These are phyloP conservation scores for Sander lucioperca DNA, from an alignment of 2,113 vertebrate genomes.

Conservation along the genomic window DNA sequence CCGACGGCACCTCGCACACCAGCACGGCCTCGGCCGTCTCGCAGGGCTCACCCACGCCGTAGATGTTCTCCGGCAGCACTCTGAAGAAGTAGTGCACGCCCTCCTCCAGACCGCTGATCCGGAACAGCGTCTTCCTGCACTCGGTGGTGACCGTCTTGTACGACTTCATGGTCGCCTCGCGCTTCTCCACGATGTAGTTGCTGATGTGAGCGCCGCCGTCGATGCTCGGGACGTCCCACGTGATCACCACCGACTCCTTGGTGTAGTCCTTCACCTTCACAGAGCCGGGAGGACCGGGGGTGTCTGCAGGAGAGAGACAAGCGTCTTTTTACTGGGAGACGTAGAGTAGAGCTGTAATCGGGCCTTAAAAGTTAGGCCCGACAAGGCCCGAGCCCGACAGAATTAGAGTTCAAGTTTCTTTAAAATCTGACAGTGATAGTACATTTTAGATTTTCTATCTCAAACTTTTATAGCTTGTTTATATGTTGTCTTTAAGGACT, in stretches of 20 bases:
- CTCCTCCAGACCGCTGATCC: constrained; percentile 92
- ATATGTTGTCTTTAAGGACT: too few species aligned
- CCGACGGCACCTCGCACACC: constrained; percentile 93
- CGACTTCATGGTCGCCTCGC: constrained; percentile 97
- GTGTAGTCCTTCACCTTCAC: constrained; percentile 96
- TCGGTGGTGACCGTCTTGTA: constrained; percentile 97
- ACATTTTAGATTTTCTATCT: too few species aligned
- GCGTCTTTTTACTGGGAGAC: not conserved
- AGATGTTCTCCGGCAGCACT: constrained; percentile 98
- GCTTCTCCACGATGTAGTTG: constrained; percentile 97
- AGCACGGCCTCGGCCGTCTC: constrained; percentile 93
- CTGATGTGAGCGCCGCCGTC: constrained; percentile 96
- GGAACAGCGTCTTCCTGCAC: constrained; percentile 95
- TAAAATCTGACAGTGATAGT: too few species aligned
- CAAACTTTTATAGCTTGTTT: too few species aligned
- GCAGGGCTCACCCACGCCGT: constrained; percentile 95
- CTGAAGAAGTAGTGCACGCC: constrained; percentile 96
- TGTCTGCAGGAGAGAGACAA: constrained; percentile 82
- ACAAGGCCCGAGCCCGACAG: too few species aligned
- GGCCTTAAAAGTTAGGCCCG: too few species aligned
- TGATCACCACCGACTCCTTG: constrained; percentile 96
- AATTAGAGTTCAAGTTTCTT: too few species aligned
- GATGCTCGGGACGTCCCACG: constrained; percentile 94
- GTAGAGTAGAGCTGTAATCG: too few species aligned
- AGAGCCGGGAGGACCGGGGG: constrained; percentile 92